Base-by-base conservation (phyloP, 92 coral and sea anemone genomes). In the Siderastrea radians region DNA sequence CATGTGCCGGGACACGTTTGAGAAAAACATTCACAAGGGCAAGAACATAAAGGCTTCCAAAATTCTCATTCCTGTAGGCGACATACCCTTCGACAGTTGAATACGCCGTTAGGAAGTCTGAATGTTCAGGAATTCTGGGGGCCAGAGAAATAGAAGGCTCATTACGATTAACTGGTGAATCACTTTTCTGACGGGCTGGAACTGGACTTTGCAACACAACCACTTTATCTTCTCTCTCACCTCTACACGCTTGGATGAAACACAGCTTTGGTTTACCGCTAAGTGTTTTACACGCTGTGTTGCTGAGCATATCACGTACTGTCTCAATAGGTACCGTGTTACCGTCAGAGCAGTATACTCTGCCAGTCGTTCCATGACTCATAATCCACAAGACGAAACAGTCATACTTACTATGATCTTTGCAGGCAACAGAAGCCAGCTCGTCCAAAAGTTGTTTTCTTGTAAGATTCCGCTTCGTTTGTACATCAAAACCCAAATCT, bases 211-310 rank as follows among this genome's bases (percentile, higher is more conserved):
- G 38, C 0, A 0, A 26, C 38, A 26, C 38, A 26, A 26, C 38
- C 38, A 26, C 68, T 63, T 63, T 57, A 55, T 95, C 96, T 49
- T 68, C 16, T 15, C 5, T 14, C 1, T 58, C 68, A 50, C 97
- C 97, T 54, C 98, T 75, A 77, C 98, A 96, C n/a, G 98, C 95
- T 72, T 96, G 96, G n/a, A 96, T 81, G 17, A 96, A 93, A 62
- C 92, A 75, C 19, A 94, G 78, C 58, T 96, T 96, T 7, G 98
- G 98, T 63, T 96, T 96, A 5, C 87, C 87, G n/a, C 83, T 85
- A 17, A 96, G 90, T 3, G 92, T 61, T 11, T 16, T 51, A 84
- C 96, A 93, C 66, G 13, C 15, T 12, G 62, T 2, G 7, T 88
- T 90, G 70, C 89, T 74, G 59, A 93, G 78, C 69, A 61, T 84